Conservation (phyloP, 2,113 vertebrate genomes). For the Cryptomyrus ogoouensis region DNA sequence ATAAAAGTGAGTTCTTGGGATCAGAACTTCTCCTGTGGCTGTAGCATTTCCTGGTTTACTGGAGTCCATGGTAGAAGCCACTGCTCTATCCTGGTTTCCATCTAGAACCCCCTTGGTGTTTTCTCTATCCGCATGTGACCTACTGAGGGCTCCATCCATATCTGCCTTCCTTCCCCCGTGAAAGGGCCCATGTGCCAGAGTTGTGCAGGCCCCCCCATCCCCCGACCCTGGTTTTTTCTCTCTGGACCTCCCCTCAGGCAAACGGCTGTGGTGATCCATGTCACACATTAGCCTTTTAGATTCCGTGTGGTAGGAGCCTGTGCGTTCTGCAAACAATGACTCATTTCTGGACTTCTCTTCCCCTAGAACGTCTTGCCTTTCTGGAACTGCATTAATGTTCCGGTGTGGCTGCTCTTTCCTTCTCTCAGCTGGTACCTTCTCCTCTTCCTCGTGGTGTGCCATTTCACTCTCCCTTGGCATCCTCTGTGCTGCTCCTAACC, state of each 20-base stretch:
- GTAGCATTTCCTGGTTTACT: slow-evolving; percentile 9
- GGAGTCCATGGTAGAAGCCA: slow-evolving; percentile 29
- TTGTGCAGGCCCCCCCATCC: background rate
- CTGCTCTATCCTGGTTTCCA: slow-evolving; percentile 16
- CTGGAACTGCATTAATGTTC: background rate
- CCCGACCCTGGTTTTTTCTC: slow-evolving; percentile 33
- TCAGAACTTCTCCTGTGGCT: slow-evolving; percentile 37
- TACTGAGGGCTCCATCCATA: background rate
- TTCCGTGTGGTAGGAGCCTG: slow-evolving; percentile 4
- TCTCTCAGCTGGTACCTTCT: background rate
- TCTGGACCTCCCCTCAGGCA: slow-evolving; percentile 1
- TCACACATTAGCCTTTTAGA: slow-evolving; percentile 20
- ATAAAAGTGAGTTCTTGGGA: slow-evolving; percentile 59
- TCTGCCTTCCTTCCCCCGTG: slow-evolving; percentile 26
- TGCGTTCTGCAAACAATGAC: slow-evolving; percentile 38
- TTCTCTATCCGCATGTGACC: background rate
- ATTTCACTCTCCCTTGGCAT: slow-evolving; percentile 29
- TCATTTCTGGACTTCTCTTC: slow-evolving; percentile 28
- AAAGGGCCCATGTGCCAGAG: background rate
- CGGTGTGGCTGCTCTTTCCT: slow-evolving; percentile 16
- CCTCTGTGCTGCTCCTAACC: background rate
- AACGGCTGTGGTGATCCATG: background rate
- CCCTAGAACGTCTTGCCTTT: background rate
- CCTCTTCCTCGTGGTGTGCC: background rate
- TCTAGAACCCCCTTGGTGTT: slow-evolving; percentile 8